These are phyloP conservation scores for Corythaeola cristata DNA, from an alignment of 2,113 vertebrate genomes.

Conservation along the genomic window DNA sequence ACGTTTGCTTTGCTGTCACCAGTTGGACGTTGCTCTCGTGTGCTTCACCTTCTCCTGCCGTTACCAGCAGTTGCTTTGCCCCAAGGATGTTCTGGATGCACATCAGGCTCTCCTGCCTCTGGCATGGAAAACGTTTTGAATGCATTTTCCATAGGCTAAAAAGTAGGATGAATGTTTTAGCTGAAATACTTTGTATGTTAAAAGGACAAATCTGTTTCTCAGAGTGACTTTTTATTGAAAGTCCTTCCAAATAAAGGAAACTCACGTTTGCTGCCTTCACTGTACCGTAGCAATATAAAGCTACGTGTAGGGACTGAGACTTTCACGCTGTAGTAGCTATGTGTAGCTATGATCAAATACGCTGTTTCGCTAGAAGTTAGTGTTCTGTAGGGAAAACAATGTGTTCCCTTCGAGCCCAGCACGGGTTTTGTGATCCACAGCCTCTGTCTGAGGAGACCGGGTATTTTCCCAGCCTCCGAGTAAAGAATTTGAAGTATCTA, in stretches of 20 bases:
- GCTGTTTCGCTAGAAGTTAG: not conserved
- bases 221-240: not conserved
- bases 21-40: not conserved
- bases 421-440: not conserved
- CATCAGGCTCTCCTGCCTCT: not conserved
- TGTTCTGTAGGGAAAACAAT: not conserved
- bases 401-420: not conserved
- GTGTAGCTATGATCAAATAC: not conserved
- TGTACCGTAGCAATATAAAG: fast-evolving
- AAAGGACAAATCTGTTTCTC: not conserved
- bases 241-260: not conserved
- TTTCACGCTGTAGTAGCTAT: not conserved
- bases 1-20: not conserved
- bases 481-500: not conserved
- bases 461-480: not conserved
- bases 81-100: not conserved
- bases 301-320: fast-evolving
- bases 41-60: not conserved
- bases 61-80: not conserved
- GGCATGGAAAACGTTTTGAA: not conserved
- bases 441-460: not conserved
- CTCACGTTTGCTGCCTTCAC: not conserved
- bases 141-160: not conserved
- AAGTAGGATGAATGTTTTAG: not conserved
- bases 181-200: not conserved